Evolutionary conservation across 2,888 invertebrate genomes (phyloP), one percentile per base, ranked within the genome.

Genomic region (Galerucella pusilla): DNA sequence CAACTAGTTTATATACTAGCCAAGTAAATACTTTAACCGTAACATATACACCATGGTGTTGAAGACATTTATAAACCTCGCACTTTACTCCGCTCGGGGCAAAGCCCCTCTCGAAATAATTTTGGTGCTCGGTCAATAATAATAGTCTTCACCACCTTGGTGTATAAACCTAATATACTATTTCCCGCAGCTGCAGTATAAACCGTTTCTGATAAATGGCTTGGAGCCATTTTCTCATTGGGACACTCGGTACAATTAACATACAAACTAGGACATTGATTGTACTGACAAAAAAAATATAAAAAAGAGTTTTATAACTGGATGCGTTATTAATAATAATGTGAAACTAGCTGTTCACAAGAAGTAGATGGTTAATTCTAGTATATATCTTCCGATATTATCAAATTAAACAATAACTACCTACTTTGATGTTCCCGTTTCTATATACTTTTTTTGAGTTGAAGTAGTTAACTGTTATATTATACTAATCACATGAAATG

Each of bases 401-500:
- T 11, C 12, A 12, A 59, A 28, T 59, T 16, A 59, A 59, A 59
- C 59, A 59, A 59, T 59, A 59, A 35, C 35, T 35, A 7, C 25
- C 25, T 59, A 59, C 25, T 59, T 59, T 20, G 25, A 11, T 59
- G 59, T 25, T 25, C 59, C n/a, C 59, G 25, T 59, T 59, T 59
- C 59, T 16, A 59, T 9, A 25, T 35, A 10, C 25, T 59, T 20
- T 59, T 59, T 59, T 10, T 11, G 25, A 20, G 1, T 16, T 25
- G 6, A 59, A 59, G 59, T 59, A 59, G 11, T 12, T 12, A 59
- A 59, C 59, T 25, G 59, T 59, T 59, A 59, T 3, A 16, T 28
- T n/a, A n/a, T 16, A 25, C 10, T 16, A 59, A 4, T 59, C 25
- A 28, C 10, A 25, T 25, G 59, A 11, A 25, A 25, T 20, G 11